Conservation (phyloP, 2,113 vertebrate species). For the Rattus rattus region DNA sequence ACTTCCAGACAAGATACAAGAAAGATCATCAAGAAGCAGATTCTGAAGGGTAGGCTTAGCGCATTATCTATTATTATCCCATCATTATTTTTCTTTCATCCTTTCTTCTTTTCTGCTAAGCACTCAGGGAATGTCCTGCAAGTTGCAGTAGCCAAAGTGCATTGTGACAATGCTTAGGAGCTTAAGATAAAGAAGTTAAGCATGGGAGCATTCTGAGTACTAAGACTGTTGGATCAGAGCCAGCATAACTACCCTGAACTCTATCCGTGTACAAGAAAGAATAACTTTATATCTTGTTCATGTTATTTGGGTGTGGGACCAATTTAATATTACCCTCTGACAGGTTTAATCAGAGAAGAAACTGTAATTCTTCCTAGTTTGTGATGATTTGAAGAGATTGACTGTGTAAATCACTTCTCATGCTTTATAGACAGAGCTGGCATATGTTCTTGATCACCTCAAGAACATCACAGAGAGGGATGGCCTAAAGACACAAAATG, state of each 20-base stretch:
- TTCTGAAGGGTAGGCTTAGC: constrained; percentile 26
- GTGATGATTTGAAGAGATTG: constrained; percentile 5
- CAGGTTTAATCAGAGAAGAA: not conserved
- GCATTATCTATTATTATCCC: not conserved
- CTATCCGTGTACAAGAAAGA: not conserved
- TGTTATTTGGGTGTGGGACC: not conserved
- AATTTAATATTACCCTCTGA: not conserved
- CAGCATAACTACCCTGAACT: not conserved
- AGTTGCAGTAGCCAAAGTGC: not conserved
- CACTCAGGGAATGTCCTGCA: not conserved
- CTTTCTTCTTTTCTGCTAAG: not conserved
- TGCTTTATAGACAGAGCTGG: not conserved
- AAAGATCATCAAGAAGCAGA: not conserved
- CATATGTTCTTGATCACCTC: not conserved
- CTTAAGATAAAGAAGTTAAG: not conserved
- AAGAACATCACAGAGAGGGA: not conserved
- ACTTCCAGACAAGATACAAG: constrained; percentile 18
- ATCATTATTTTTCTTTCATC: not conserved
- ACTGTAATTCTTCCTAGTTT: not conserved
- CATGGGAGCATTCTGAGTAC: not conserved
- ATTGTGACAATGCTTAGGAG: not conserved
- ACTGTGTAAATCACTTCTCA: not conserved
- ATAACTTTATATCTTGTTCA: constrained; percentile 25
- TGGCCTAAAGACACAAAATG: not conserved
- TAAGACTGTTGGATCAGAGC: not conserved